Evolutionary conservation across 2,888 invertebrate genomes (phyloP).

Genomic region (Acleris holmiana): DNA sequence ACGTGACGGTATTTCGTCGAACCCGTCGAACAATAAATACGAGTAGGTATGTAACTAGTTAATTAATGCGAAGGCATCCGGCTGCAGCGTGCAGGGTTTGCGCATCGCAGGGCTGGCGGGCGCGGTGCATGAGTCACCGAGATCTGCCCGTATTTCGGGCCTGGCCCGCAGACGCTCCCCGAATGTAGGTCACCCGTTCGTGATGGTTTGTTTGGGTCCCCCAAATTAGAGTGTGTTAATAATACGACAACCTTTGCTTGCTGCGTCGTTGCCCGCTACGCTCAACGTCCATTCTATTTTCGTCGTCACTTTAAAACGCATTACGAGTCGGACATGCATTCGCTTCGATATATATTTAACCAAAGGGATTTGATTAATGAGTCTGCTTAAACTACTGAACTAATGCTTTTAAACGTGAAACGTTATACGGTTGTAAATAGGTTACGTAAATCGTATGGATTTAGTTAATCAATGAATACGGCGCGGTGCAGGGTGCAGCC

Average conservation of each 20-base stretch:
- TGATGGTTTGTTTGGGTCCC: conserved; percentile 83
- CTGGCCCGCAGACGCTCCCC: conserved; percentile 67
- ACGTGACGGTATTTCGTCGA: too few relatives aligned
- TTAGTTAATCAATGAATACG: conserved; percentile 20
- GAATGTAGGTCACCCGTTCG: conserved; percentile 79
- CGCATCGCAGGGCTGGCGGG: too few relatives aligned
- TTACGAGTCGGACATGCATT: conserved; percentile 53
- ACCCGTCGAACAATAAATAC: too few relatives aligned
- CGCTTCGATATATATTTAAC: conserved; percentile 37
- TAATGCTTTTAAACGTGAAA: neutral
- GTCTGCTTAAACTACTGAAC: neutral
- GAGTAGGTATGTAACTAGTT: too few relatives aligned
- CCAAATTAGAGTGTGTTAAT: conserved; percentile 79
- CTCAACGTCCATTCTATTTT: conserved; percentile 59
- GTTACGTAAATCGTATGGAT: conserved; percentile 24
- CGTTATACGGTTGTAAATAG: conserved; percentile 15
- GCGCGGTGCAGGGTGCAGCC: conserved; percentile 35
- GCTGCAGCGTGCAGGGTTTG: too few relatives aligned
- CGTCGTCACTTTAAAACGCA: conserved; percentile 56
- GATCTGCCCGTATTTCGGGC: conserved; percentile 42
- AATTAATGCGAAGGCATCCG: too few relatives aligned
- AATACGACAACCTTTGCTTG: conserved; percentile 78
- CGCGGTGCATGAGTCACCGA: neutral
- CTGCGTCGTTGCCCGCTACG: conserved; percentile 51
- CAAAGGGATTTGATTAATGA: conserved; percentile 13